Percentiles rank a stretch among this genome's conserved stretches.
Conservation (phyloP, 2,888 invertebrate species). For the Octonoba sinensis region DNA sequence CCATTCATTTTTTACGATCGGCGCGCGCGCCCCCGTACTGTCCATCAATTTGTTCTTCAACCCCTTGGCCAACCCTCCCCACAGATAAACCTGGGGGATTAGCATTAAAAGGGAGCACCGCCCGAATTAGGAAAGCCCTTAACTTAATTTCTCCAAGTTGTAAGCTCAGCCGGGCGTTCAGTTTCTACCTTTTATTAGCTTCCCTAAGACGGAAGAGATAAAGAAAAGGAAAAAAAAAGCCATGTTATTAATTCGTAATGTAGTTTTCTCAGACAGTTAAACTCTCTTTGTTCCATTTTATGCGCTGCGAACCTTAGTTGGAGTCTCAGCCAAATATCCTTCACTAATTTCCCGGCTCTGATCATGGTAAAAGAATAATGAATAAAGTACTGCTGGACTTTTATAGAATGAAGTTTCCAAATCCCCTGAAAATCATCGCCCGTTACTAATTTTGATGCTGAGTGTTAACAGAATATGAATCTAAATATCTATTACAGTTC, state of each 20-base stretch:
- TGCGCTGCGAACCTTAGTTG: too few species aligned
- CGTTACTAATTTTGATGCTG: too few species aligned
- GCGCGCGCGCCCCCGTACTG: constrained; percentile 14
- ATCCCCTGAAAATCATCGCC: too few species aligned
- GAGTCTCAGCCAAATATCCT: too few species aligned
- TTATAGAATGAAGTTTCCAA: too few species aligned
- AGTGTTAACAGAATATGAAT: too few species aligned
- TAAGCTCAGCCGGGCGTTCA: constrained; percentile 28
- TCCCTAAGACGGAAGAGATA: not conserved
- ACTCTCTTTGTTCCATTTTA: too few species aligned
- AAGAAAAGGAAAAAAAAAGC: not conserved
- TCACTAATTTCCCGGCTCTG: too few species aligned
- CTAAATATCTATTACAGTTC: too few species aligned
- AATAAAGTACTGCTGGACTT: too few species aligned
- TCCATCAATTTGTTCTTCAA: constrained; percentile 58
- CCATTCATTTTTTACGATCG: constrained; percentile 63
- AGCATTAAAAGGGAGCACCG: constrained; percentile 33
- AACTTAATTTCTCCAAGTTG: constrained; percentile 54
- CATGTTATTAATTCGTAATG: not conserved
- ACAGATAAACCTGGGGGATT: constrained; percentile 59
- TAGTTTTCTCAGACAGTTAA: not conserved
- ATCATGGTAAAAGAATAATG: too few species aligned
- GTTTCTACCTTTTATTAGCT: constrained; percentile 9
- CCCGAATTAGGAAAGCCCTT: not conserved
- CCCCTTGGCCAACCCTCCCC: constrained; percentile 11